Percentiles rank a stretch among this genome's conserved stretches.
These are phyloP conservation scores for Sebastes schlegelii DNA, from an alignment of 2,113 vertebrate genomes.

Conservation along the genomic window DNA sequence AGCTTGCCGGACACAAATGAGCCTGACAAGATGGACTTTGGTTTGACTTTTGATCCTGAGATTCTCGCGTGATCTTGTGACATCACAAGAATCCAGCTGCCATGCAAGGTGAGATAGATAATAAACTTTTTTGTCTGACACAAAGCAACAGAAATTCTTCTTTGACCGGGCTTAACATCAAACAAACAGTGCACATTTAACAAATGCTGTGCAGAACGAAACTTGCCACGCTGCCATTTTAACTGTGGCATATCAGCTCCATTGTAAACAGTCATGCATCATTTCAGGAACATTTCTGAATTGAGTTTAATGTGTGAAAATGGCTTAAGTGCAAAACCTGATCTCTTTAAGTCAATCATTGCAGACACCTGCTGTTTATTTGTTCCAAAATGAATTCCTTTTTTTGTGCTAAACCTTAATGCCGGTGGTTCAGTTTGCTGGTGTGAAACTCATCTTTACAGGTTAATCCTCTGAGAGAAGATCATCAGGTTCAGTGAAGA, in stretches of 20 bases:
- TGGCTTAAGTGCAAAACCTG: conserved; percentile 8
- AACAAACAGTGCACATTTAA: too few species aligned
- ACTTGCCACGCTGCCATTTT: not conserved
- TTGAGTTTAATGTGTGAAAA: conserved; percentile 18
- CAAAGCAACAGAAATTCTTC: too few species aligned
- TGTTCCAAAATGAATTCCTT: not conserved
- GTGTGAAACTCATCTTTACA: conserved; percentile 6
- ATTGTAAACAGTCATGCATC: not conserved
- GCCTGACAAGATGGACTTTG: too few species aligned
- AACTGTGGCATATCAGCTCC: not conserved
- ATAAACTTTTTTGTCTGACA: too few species aligned
- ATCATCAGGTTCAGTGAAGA: conserved; percentile 5
- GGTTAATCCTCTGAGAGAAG: conserved; percentile 19
- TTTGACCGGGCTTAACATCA: too few species aligned
- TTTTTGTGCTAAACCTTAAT: not conserved
- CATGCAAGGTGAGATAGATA: too few species aligned
- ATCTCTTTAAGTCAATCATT: conserved; percentile 5
- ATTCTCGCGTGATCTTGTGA: too few species aligned
- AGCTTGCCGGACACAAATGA: too few species aligned
- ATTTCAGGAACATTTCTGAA: conserved; percentile 6
- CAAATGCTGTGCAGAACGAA: not conserved
- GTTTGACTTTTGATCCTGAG: too few species aligned
- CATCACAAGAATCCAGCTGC: too few species aligned
- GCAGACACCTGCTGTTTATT: conserved; percentile 7
- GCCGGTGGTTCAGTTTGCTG: not conserved